A percentile compares a stretch with the other conserved stretches of the same genome.
Evolutionary conservation across 2,113 vertebrate genomes (phyloP).

Genomic region (Seriola aureovittata): DNA sequence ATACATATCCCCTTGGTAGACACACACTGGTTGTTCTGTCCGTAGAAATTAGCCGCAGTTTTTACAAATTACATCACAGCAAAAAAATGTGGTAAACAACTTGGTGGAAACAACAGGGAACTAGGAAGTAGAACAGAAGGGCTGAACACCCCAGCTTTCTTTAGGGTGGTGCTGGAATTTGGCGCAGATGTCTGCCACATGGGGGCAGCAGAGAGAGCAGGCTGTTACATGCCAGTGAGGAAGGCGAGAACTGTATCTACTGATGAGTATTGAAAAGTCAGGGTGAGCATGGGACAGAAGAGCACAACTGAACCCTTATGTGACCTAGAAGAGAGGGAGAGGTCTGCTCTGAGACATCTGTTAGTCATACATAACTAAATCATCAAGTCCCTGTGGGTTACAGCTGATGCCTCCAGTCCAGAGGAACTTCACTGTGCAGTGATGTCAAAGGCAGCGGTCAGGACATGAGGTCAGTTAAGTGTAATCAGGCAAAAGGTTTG

Average conservation of each 20-base stretch:
- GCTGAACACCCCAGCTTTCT: neutral
- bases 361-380: slow-evolving; percentile 51
- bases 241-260: neutral
- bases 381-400: slow-evolving; percentile 27
- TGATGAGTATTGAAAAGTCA: slow-evolving; percentile 6
- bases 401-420: slow-evolving; percentile 10
- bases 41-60: slow-evolving; percentile 26
- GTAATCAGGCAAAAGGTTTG: neutral
- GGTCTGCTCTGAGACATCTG: slow-evolving; percentile 65
- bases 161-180: slow-evolving; percentile 9
- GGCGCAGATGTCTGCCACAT: slow-evolving; percentile 51
- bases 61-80: slow-evolving; percentile 50
- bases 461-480: neutral
- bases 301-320: slow-evolving; percentile 71
- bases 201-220: slow-evolving; percentile 63
- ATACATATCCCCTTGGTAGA: slow-evolving; percentile 14
- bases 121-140: slow-evolving; percentile 23
- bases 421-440: slow-evolving; percentile 3
- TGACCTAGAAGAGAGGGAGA: slow-evolving; percentile 59
- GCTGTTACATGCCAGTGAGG: slow-evolving; percentile 6
- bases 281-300: slow-evolving; percentile 44
- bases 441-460: neutral
- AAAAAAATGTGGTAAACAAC: slow-evolving; percentile 48
- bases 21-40: slow-evolving; percentile 45
- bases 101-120: slow-evolving; percentile 27